Evolutionary conservation across 1,140 invertebrate genomes (phyloP), one percentile per base, ranked within the genome.

Genomic region (Polypedilum pembai): DNA sequence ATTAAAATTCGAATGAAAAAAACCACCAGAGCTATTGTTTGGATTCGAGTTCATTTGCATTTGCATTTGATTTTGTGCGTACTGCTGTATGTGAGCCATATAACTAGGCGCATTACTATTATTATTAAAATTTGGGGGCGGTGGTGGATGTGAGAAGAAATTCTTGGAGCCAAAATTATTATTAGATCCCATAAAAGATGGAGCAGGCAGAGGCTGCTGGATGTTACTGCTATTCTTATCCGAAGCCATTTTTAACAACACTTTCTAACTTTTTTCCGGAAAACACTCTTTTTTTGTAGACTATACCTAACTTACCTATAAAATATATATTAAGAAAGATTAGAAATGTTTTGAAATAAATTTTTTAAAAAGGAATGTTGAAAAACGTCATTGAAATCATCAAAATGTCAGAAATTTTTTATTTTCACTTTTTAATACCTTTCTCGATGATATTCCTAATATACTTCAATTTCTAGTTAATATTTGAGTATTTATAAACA

Each of bases 61-160:
- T 56, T 69, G 65, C 65, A 69, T 69, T 5, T 18, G 17, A 69
- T 18, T 69, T 20, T 69, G 65, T 20, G 65, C 65, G 20, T 69
- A 69, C 12, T 69, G 65, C 17, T 69, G 65, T 8, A 69, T 21
- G 7, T 69, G 65, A 69, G n/a, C 18, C 17, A 20, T 20, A 69
- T 56, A 56, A 56, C 24, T 33, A 33, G 24, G 24, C 24, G 24
- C 5, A 33, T 33, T 33, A 33, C 5, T 33, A 33, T 5, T 33
- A 33, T 33, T 33, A 33, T 33, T 33, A 33, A 33, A 33, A 33
- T 5, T 33, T 33, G 24, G 24, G 24, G 24, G 24, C 24, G 45
- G 45, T 12, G 45, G 45, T n/a, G 45, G 45, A 12, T 45, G 41
- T 15, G 45, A 56, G 3, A 4, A 8, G 20, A 69, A 21, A 69